These are phyloP conservation scores for Leptoclinus maculatus DNA, from an alignment of 2,797 vertebrate species.

Conservation along the genomic window DNA sequence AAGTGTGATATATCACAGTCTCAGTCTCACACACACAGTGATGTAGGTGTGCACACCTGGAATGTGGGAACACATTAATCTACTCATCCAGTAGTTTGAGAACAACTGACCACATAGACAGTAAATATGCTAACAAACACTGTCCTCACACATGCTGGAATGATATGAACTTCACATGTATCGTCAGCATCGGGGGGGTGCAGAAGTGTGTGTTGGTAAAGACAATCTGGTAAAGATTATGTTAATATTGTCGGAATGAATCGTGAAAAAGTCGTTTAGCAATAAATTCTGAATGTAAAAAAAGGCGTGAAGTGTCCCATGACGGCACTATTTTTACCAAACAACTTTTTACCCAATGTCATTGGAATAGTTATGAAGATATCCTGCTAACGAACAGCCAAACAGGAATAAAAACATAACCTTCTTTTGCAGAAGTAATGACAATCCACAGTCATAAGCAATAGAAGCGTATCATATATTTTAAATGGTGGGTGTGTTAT, in stretches of 20 bases:
- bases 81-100: slow-evolving; percentile 2
- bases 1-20: slow-evolving; percentile 75
- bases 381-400: not conserved
- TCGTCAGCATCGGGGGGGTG: not conserved
- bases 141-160: not conserved
- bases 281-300: rapidly evolving
- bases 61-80: slow-evolving; percentile 25
- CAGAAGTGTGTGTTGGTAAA: not conserved
- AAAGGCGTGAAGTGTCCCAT: not conserved
- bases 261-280: not conserved
- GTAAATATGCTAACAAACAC: not conserved
- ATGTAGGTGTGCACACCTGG: slow-evolving; percentile 36
- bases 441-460: not conserved
- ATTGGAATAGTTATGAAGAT: not conserved
- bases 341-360: not conserved
- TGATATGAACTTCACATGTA: slow-evolving; percentile 12
- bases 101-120: not conserved
- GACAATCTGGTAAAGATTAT: not conserved
- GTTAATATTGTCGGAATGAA: not conserved
- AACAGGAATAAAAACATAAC: not conserved
- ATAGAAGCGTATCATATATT: not conserved
- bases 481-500: not conserved
- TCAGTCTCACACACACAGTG: slow-evolving; percentile 21
- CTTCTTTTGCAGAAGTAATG: not conserved
- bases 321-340: not conserved